Evolutionary conservation across 2,888 invertebrate species (phyloP).

Genomic region (Schizotus pectinicornis): DNA sequence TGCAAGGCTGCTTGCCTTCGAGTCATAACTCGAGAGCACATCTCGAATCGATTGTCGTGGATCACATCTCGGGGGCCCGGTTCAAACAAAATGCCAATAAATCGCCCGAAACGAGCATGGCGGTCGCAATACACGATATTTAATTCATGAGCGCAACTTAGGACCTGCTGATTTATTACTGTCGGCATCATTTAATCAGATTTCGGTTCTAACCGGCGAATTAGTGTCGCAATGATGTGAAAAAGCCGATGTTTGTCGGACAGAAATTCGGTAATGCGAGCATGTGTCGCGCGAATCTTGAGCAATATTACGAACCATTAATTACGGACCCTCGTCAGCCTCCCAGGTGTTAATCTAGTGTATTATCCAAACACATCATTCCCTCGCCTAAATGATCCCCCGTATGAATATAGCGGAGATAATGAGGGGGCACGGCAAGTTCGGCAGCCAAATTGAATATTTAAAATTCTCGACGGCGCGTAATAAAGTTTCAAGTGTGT

Average conservation of each 20-base stretch:
- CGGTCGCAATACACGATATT: constrained; percentile 5
- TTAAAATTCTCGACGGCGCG: too few species aligned
- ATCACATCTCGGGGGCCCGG: background rate
- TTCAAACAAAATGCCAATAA: too few species aligned
- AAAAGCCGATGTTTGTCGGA: too few species aligned
- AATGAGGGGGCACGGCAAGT: constrained; percentile 4
- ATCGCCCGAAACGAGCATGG: too few species aligned
- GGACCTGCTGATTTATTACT: constrained; percentile 21
- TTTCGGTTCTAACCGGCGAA: constrained; percentile 8
- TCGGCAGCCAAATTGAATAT: too few species aligned
- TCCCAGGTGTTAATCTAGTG: constrained; percentile 51
- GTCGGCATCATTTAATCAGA: constrained; percentile 6
- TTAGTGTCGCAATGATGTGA: too few species aligned
- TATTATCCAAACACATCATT: constrained; percentile 33
- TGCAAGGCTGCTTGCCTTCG: constrained; percentile 11
- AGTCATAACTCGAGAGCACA: constrained; percentile 7
- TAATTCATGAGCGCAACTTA: constrained; percentile 21
- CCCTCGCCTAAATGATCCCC: constrained; percentile 9
- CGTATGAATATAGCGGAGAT: constrained; percentile 12
- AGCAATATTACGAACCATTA: constrained; percentile 50
- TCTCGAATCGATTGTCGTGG: constrained; percentile 17
- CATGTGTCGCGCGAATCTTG: constrained; percentile 43
- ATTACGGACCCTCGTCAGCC: constrained; percentile 50
- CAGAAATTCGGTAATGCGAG: constrained; percentile 24
- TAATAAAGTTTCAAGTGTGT: too few species aligned